Conservation (phyloP, 92 coral and sea anemone genomes). For the Porites evermanni region DNA sequence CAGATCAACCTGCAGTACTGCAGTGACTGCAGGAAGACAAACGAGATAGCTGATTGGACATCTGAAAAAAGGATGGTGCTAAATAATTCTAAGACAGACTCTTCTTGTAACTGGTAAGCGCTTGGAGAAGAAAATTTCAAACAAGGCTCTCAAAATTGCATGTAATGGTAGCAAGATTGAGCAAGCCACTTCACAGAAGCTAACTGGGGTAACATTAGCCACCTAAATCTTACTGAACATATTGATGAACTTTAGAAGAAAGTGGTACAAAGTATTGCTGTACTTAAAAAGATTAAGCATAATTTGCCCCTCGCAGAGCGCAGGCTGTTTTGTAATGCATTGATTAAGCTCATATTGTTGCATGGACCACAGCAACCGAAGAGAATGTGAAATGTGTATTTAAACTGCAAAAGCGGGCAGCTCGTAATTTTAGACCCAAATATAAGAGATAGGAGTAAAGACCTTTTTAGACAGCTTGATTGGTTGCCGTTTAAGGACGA, state of each 20-base stretch:
- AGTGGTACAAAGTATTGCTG: constrained; percentile 32
- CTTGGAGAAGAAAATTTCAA: neutral
- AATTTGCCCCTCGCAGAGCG: constrained; percentile 23
- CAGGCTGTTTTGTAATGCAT: constrained; percentile 9
- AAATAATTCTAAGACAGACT: neutral
- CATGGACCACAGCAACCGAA: neutral
- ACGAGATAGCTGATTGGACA: constrained; percentile 10
- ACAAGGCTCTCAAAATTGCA: constrained; percentile 11
- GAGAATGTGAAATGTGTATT: neutral
- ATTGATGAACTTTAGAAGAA: constrained; percentile 22
- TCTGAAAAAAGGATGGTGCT: constrained; percentile 24
- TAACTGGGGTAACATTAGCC: constrained; percentile 2
- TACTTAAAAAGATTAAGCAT: constrained; percentile 27
- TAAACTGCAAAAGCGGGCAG: neutral
- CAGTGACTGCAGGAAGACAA: constrained; percentile 37
- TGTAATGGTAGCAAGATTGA: constrained; percentile 3
- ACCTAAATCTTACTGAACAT: neutral
- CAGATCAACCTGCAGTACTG: constrained; percentile 2
- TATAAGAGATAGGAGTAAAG: constrained; percentile 3
- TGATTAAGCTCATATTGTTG: neutral
- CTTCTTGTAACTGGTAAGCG: neutral
- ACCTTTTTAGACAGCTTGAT: neutral
- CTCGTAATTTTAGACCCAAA: neutral
- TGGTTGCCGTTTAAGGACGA: too few species aligned
- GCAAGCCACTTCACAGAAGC: constrained; percentile 9